Evolutionary conservation across 1,140 invertebrate genomes (phyloP).

Genomic region (Wasmannia auropunctata): DNA sequence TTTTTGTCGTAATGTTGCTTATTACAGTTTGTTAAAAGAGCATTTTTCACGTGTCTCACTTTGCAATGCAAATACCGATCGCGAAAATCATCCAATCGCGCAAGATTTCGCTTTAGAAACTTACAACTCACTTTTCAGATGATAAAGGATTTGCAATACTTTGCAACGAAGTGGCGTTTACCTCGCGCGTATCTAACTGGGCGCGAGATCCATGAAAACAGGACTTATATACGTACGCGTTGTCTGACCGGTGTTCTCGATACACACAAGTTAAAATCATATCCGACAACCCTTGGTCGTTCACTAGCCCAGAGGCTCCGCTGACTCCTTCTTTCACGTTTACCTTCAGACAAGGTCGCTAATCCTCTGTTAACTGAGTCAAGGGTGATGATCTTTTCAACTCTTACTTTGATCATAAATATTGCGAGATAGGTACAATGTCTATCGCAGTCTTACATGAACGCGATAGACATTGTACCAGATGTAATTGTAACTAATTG

Average conservation of each 20-base stretch:
- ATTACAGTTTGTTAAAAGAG: not conserved
- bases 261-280: constrained; percentile 59
- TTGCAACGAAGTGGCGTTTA: constrained; percentile 60
- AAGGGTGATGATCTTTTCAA: constrained; percentile 62
- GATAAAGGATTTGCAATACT: not conserved
- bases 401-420: not conserved
- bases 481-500: not conserved
- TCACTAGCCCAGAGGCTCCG: not conserved
- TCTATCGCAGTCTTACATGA: not conserved
- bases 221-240: constrained; percentile 75
- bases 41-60: not conserved
- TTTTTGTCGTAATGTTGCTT: not conserved
- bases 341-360: constrained; percentile 59
- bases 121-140: constrained; percentile 30
- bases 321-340: constrained; percentile 33
- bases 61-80: not conserved
- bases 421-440: not conserved
- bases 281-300: constrained; percentile 55
- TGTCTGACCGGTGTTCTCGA: constrained; percentile 3
- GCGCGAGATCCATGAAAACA: constrained; percentile 73
- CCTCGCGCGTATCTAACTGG: constrained; percentile 76
- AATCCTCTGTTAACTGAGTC: constrained; percentile 49
- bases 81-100: not conserved
- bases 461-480: no score
- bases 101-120: not conserved